Conservation (phyloP, 2,797 vertebrate genomes). For the Helostoma temminkii region DNA sequence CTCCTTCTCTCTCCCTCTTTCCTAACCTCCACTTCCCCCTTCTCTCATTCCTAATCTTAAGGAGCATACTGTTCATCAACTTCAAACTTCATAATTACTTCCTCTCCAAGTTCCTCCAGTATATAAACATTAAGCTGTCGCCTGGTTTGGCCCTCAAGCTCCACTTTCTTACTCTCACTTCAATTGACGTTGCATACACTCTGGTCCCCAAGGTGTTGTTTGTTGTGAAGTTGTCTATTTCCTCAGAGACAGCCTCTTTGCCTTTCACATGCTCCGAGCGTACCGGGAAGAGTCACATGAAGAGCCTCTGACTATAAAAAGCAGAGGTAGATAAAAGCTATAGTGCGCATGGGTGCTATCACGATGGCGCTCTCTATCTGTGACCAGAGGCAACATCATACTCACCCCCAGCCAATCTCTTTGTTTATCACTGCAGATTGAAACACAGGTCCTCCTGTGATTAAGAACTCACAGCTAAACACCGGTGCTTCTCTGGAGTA, state of each 20-base stretch:
- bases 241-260: constrained; percentile 63
- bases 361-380: constrained; percentile 83
- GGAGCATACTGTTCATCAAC: constrained; percentile 60
- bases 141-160: constrained; percentile 39
- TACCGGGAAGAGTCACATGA: constrained; percentile 82
- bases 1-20: constrained; percentile 46
- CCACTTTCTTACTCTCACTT: constrained; percentile 24
- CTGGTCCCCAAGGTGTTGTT: constrained; percentile 47
- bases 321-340: constrained; percentile 81
- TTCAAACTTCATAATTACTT: constrained; percentile 75
- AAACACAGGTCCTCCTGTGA: constrained; percentile 61
- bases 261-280: constrained; percentile 80
- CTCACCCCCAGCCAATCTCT: constrained; percentile 48
- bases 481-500: constrained; percentile 43
- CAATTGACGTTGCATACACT: constrained; percentile 51
- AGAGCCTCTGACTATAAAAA: constrained; percentile 80
- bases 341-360: constrained; percentile 77
- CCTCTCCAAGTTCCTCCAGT: constrained; percentile 63
- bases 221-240: constrained; percentile 61
- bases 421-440: constrained; percentile 64
- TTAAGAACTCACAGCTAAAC: constrained; percentile 58
- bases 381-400: constrained; percentile 71
- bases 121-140: constrained; percentile 57
- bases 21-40: constrained; percentile 38
- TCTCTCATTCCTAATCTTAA: constrained; percentile 51